These are phyloP conservation scores for Lordiphosa fenestrarum DNA, from an alignment of 2,888 invertebrate genomes.

Conservation along the genomic window DNA sequence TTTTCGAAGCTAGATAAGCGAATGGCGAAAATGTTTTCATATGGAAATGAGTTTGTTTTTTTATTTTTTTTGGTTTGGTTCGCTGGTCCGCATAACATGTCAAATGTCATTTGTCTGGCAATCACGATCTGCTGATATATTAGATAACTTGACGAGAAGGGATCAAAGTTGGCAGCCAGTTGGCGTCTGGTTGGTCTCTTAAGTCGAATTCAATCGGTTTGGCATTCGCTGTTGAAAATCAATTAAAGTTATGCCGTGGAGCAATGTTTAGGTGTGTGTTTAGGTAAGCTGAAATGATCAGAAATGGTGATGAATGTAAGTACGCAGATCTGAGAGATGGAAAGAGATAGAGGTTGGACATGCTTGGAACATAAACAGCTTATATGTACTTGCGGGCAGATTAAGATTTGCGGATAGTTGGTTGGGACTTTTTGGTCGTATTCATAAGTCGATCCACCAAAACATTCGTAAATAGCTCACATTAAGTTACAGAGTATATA, in stretches of 20 bases:
- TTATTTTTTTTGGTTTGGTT: constrained; percentile 9
- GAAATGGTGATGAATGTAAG: too few species aligned
- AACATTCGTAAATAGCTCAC: too few species aligned
- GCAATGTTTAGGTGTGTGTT: constrained; percentile 30
- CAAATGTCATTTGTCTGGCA: constrained; percentile 72
- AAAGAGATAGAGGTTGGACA: too few species aligned
- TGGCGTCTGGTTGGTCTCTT: constrained; percentile 44
- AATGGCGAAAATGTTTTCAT: constrained; percentile 15
- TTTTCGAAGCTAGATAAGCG: constrained; percentile 50
- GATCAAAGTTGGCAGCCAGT: constrained; percentile 31
- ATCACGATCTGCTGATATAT: constrained; percentile 65
- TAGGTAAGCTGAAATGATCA: too few species aligned
- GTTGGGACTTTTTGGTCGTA: too few species aligned
- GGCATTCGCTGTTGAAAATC: constrained; percentile 47
- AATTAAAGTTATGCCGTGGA: constrained; percentile 58
- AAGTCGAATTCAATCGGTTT: constrained; percentile 2
- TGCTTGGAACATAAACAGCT: too few species aligned
- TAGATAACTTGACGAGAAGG: constrained; percentile 54
- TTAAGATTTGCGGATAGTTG: too few species aligned
- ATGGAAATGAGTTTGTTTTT: constrained; percentile 34
- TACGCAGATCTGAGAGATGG: too few species aligned
- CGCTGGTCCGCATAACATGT: constrained; percentile 61
- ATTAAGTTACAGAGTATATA: too few species aligned
- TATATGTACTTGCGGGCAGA: too few species aligned
- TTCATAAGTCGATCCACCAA: too few species aligned